Evolutionary conservation across 2,888 invertebrate species (phyloP).

Genomic region (Acanthosepion esculentum): DNA sequence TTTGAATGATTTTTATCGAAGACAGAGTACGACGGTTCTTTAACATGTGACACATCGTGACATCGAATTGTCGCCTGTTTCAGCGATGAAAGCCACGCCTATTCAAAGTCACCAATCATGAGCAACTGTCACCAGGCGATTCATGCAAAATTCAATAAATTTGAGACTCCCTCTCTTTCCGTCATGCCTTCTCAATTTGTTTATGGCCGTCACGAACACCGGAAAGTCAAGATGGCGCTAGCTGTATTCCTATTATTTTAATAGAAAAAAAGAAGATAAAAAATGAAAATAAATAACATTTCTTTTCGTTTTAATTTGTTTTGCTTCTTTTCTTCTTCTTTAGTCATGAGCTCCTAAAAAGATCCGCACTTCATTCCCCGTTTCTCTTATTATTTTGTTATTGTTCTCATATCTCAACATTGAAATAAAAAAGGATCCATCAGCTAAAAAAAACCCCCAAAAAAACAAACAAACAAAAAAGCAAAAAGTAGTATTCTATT

Average conservation of each 20-base stretch:
- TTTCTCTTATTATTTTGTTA: not conserved
- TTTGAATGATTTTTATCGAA: not conserved
- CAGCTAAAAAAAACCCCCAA: too few relatives aligned
- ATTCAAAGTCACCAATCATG: not conserved
- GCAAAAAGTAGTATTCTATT: not conserved
- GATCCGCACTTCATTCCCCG: not conserved
- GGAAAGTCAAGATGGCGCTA: slow-evolving; percentile 12
- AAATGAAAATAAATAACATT: not conserved
- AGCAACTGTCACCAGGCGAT: slow-evolving; percentile 5
- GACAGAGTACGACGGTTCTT: not conserved
- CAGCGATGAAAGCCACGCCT: not conserved
- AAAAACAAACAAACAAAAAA: not conserved
- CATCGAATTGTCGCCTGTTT: slow-evolving; percentile 33
- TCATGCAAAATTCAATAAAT: slow-evolving; percentile 23
- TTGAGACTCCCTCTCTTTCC: not conserved
- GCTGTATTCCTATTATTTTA: not conserved
- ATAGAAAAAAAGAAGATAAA: not conserved
- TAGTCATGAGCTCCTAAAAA: not conserved
- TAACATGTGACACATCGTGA: not conserved
- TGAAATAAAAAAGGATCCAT: not conserved
- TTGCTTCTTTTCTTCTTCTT: not conserved
- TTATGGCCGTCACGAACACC: slow-evolving; percentile 13
- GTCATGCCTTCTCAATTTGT: not conserved
- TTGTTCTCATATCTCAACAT: slow-evolving; percentile 2
- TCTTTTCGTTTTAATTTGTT: not conserved